Conservation (phyloP, 2,113 vertebrate genomes). For the Pitta sordida region DNA sequence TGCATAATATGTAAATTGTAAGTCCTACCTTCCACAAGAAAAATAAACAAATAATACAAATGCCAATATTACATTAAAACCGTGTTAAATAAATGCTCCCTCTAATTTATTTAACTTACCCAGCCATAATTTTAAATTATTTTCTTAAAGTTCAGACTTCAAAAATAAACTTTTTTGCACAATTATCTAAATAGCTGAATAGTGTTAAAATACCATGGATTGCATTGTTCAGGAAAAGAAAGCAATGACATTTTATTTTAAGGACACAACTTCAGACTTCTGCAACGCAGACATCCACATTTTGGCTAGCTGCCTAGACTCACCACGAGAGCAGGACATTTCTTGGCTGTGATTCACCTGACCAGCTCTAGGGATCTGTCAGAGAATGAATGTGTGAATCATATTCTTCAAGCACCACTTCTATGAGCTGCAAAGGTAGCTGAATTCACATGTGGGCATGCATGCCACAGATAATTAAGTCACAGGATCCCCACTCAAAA, state of each 20-base stretch:
- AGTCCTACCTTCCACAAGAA: neutral
- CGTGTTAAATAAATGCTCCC: neutral
- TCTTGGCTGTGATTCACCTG: constrained; percentile 41
- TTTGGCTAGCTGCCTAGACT: constrained; percentile 16
- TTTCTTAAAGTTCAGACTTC: neutral
- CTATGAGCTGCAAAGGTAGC: neutral
- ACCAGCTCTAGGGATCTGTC: neutral
- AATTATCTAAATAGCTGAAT: neutral
- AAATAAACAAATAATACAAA: neutral
- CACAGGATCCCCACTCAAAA: neutral
- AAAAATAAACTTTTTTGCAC: neutral
- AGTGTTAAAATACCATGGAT: neutral
- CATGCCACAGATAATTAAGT: neutral
- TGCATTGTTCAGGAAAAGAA: neutral
- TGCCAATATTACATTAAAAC: neutral
- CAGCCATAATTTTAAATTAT: neutral
- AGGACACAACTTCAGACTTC: neutral
- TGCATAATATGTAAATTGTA: neutral
- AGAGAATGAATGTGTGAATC: neutral
- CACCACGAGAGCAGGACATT: neutral
- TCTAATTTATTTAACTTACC: neutral
- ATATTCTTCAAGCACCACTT: neutral
- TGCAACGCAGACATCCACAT: neutral
- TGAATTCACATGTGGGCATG: neutral
- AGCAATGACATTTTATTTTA: constrained; percentile 7